These are phyloP conservation scores for Cryptophagus acutangulus DNA, from an alignment of 2,888 invertebrate species.

Conservation along the genomic window DNA sequence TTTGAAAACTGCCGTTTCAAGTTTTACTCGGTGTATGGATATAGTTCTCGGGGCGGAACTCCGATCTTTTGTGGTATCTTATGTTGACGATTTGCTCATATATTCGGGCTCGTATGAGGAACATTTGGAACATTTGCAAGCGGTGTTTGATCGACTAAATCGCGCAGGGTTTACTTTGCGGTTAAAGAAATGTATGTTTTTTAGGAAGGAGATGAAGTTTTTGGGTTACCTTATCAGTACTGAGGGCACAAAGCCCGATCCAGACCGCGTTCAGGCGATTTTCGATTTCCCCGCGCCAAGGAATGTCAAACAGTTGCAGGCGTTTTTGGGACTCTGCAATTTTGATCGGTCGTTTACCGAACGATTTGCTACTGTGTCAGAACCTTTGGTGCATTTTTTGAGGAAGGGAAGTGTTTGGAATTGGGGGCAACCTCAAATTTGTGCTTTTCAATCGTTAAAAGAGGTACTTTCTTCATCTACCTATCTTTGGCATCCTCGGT, in stretches of 20 bases:
- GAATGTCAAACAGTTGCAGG: slow-evolving; percentile 20
- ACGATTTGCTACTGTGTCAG: slow-evolving; percentile 7
- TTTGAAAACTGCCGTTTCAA: no score
- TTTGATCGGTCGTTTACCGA: slow-evolving; percentile 16
- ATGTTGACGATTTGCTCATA: slow-evolving; percentile 25
- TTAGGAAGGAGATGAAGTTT: slow-evolving; percentile 18
- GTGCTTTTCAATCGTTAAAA: slow-evolving; percentile 6
- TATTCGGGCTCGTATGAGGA: slow-evolving; percentile 17
- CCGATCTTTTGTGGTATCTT: slow-evolving; percentile 16
- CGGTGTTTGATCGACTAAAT: slow-evolving; percentile 14
- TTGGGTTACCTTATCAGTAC: slow-evolving; percentile 24
- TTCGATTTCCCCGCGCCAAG: slow-evolving; percentile 15
- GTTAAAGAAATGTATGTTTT: slow-evolving; percentile 24
- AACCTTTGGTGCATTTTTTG: slow-evolving; percentile 7
- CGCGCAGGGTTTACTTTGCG: slow-evolving; percentile 22
- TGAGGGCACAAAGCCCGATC: slow-evolving; percentile 23
- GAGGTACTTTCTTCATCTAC: not conserved
- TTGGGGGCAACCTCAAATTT: slow-evolving; percentile 7
- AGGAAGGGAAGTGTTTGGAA: slow-evolving; percentile 7
- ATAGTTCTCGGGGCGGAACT: slow-evolving; percentile 18
- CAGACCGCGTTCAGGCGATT: slow-evolving; percentile 20
- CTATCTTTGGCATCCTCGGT: no score
- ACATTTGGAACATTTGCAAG: slow-evolving; percentile 18
- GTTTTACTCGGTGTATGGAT: slow-evolving; percentile 18
- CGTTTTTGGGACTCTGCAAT: slow-evolving; percentile 21